Conservation (phyloP, 37 sponge, comb jelly and placozoan species). For the Cladorhizidae sp. region DNA sequence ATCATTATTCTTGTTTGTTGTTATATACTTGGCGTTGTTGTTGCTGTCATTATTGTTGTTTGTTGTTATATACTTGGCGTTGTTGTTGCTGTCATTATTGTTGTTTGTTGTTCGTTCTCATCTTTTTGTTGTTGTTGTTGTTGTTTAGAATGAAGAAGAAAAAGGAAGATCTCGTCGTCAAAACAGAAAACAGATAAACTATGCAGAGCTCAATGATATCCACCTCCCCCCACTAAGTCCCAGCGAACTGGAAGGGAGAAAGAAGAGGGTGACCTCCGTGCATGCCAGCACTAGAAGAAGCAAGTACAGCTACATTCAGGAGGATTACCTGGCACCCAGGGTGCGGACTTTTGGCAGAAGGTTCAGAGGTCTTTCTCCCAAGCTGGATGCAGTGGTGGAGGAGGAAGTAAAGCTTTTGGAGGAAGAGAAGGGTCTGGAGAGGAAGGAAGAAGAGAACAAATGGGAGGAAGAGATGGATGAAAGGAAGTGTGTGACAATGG, state of each 20-base stretch:
- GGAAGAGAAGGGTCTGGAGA: not conserved
- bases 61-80: too few relatives aligned
- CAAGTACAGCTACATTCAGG: not conserved
- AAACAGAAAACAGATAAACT: constrained; percentile 45
- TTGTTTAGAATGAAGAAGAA: constrained; percentile 1
- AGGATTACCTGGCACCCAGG: constrained; percentile 23
- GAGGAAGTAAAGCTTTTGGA: not conserved
- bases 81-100: too few relatives aligned
- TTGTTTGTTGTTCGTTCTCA: too few relatives aligned
- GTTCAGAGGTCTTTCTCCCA: constrained; percentile 1
- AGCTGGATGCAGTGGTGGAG: not conserved
- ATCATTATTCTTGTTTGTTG: too few relatives aligned
- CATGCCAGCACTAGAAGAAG: not conserved
- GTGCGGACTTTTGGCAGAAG: constrained; percentile 8
- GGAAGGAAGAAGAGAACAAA: not conserved
- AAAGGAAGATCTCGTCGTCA: constrained; percentile 20
- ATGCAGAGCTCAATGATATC: constrained; percentile 70
- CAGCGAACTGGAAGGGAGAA: constrained; percentile 9
- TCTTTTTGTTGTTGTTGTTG: too few relatives aligned
- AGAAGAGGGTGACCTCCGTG: not conserved
- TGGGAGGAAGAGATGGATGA: not conserved
- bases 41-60: too few relatives aligned
- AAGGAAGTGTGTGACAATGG: not conserved
- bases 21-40: too few relatives aligned
- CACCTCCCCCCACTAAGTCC: constrained; percentile 52